Conservation (phyloP, 2,888 invertebrate species). For the Eurytoma adleriae region DNA sequence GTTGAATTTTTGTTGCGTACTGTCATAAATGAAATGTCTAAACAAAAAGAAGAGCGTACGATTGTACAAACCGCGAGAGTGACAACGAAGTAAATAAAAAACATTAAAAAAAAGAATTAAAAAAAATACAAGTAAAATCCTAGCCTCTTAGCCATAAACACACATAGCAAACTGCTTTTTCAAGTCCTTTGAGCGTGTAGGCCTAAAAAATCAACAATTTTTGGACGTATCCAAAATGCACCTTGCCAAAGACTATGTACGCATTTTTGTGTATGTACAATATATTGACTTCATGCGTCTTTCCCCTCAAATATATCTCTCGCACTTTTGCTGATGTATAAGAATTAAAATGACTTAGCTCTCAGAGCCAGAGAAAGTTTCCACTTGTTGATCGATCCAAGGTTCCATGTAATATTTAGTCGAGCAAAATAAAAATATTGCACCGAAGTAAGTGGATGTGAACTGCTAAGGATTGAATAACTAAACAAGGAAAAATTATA, state of each 20-base stretch:
- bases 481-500: constrained; percentile 39
- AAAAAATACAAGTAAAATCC: constrained; percentile 46
- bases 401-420: constrained; percentile 28
- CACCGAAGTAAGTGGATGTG: constrained; percentile 33
- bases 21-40: constrained; percentile 14
- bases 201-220: constrained; percentile 53
- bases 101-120: constrained; percentile 32
- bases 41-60: constrained; percentile 10
- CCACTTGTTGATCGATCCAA: constrained; percentile 41
- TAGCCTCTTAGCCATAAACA: constrained; percentile 41
- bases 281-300: constrained; percentile 49
- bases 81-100: constrained; percentile 65
- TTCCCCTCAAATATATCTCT: constrained; percentile 53
- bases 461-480: constrained; percentile 35
- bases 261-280: constrained; percentile 44
- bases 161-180: constrained; percentile 47
- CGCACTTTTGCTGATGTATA: constrained; percentile 52
- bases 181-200: constrained; percentile 43
- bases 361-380: constrained; percentile 47
- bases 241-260: constrained; percentile 50
- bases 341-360: constrained; percentile 41
- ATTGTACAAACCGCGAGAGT: constrained; percentile 53
- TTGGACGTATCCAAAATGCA: constrained; percentile 48
- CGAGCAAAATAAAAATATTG: constrained; percentile 19
- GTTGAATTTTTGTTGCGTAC: constrained; percentile 1